phyloP scores from a whole-genome alignment of 1,140 invertebrate species.

The Listronotus oregonensis region DNA sequence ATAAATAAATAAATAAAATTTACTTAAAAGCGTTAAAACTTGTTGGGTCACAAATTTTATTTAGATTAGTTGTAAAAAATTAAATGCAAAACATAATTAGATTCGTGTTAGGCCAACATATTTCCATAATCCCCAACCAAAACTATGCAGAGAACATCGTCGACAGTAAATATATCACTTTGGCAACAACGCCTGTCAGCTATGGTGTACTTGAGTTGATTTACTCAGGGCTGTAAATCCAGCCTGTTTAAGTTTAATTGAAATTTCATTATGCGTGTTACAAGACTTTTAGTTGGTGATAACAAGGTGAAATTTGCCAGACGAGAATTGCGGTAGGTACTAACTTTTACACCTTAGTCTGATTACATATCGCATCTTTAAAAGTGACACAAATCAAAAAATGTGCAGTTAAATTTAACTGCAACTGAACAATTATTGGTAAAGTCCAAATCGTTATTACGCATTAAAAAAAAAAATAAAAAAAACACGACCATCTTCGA shows the following conservation, averaged over 20 bases:
- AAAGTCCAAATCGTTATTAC: too few species aligned
- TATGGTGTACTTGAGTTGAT: slow-evolving; percentile 27
- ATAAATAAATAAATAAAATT: too few species aligned
- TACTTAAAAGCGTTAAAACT: too few species aligned
- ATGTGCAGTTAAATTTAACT: too few species aligned
- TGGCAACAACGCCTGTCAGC: slow-evolving; percentile 32
- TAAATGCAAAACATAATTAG: slow-evolving; percentile 20
- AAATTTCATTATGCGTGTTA: slow-evolving; percentile 28
- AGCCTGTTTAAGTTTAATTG: slow-evolving; percentile 28
- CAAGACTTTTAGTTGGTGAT: slow-evolving; percentile 18
- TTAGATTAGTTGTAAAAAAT: neutral
- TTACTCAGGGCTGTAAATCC: slow-evolving; percentile 29
- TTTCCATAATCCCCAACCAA: slow-evolving; percentile 24
- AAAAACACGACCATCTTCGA: too few species aligned
- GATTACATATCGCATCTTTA: too few species aligned
- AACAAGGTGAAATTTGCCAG: slow-evolving; percentile 9
- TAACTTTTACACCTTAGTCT: too few species aligned
- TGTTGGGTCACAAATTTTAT: too few species aligned
- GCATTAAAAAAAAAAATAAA: too few species aligned
- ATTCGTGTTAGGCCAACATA: slow-evolving; percentile 29
- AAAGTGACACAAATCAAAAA: too few species aligned
- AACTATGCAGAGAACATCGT: slow-evolving; percentile 22
- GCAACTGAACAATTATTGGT: too few species aligned
- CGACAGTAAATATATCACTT: slow-evolving; percentile 27
- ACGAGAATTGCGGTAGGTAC: too few species aligned